Base-by-base conservation (phyloP, 2,888 invertebrate species). In the Baccha elongata region DNA sequence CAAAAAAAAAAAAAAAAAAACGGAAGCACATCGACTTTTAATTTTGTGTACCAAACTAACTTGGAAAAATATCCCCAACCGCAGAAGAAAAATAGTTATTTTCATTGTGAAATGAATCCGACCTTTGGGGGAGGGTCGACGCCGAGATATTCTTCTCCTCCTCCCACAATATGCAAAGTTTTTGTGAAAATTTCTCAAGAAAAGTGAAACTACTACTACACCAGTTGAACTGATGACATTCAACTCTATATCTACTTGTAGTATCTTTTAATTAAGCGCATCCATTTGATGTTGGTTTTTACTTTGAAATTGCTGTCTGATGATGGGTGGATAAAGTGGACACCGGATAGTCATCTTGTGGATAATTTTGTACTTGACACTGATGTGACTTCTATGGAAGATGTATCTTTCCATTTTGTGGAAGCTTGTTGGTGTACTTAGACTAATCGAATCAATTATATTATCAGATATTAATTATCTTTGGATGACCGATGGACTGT, bases 161-260 rank as follows among this genome's bases (percentile, higher is more conserved):
- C 37, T 13, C 13, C 37, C 8, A 40, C 37, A 40, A 7, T 32
- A 4, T 32, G 3, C 13, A 13, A 40, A 40, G 3, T 3, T 40
- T 40, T 29, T 29, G 46, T 15, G 21, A 50, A 67, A 60, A 15
- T 48, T 74, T 50, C 32, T 67, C 26, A 42, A 42, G 48, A 60
- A 74, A 67, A 74, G 74, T 60, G 67, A 52, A 74, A 74, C 48
- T 44, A 65, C n/a, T n/a, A n/a, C n/a, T n/a, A n/a, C n/a, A n/a
- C 55, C n/a, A 65, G 35, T 73, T 46, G 29, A 46, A 55, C 29
- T 60, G 71, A 52, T 62, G 71, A 44, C 53, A 52, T n/a, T 48
- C 71, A 46, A 53, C 44, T 71, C 13, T 40, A 40, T 40, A n/a
- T 13, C n/a, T 13, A 40, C 7, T 40, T 13, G 10, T 8, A 13